These are phyloP conservation scores for Haemorhous mexicanus DNA, from an alignment of 2,113 vertebrate species.

Conservation along the genomic window DNA sequence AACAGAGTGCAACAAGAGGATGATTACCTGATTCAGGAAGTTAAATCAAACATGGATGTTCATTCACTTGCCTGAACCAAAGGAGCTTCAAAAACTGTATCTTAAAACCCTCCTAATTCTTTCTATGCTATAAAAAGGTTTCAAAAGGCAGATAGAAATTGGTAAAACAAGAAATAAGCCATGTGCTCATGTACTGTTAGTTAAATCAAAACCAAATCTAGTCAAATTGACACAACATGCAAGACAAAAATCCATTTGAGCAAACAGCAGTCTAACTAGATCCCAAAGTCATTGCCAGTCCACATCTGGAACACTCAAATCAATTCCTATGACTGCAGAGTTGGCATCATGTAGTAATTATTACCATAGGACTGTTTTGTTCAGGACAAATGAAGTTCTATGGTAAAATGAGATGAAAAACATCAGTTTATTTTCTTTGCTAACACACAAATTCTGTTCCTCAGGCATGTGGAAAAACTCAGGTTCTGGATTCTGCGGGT, in stretches of 20 bases:
- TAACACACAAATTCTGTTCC: neutral
- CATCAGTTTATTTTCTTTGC: neutral
- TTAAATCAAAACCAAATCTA: neutral
- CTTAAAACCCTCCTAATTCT: neutral
- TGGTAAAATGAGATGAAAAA: neutral
- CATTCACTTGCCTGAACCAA: neutral
- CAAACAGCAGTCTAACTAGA: neutral
- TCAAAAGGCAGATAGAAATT: neutral
- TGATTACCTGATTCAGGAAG: neutral
- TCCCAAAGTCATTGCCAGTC: neutral
- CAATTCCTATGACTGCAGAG: neutral
- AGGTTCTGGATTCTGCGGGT: neutral
- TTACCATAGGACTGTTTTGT: neutral
- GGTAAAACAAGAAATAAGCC: neutral
- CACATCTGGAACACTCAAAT: neutral
- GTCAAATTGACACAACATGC: neutral
- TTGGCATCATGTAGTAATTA: neutral
- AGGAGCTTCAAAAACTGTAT: neutral
- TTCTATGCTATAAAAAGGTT: neutral
- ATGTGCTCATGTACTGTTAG: neutral
- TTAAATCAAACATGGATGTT: neutral
- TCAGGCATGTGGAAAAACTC: neutral
- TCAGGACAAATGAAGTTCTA: neutral
- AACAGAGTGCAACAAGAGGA: neutral
- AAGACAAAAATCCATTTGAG: neutral